A percentile compares a stretch with the other conserved stretches of the same genome.
phyloP scores from a whole-genome alignment of 1,140 invertebrate species.

The Pristionchus pacificus region DNA sequence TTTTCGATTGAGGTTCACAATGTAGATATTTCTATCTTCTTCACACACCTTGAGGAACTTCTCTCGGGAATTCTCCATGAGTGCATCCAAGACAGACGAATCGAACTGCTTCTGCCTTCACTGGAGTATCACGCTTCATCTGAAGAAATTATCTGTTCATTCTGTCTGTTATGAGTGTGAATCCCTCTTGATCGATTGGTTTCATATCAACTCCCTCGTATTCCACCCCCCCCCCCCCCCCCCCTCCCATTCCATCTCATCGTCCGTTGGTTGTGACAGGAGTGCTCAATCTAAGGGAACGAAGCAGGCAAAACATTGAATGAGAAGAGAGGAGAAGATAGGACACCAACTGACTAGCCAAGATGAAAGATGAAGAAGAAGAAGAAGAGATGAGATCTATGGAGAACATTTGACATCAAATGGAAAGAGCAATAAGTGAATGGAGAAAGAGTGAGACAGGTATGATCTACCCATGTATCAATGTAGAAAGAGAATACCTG shows the following conservation, averaged over 20 bases:
- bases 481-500: constrained; percentile 19
- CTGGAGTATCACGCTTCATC: constrained; percentile 40
- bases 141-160: constrained; percentile 16
- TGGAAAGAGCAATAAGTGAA: neutral
- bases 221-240: no score
- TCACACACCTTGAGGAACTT: neutral
- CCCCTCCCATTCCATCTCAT: no score
- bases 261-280: no score
- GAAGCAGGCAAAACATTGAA: constrained; percentile 1
- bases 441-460: neutral
- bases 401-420: neutral
- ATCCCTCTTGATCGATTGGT: neutral
- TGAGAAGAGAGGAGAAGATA: neutral
- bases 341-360: neutral
- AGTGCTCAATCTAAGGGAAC: no score
- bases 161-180: no score
- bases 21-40: no score
- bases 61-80: constrained; percentile 64
- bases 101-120: constrained; percentile 57
- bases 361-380: neutral
- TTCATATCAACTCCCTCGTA: no score
- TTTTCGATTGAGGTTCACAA: neutral
- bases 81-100: constrained; percentile 83
- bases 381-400: neutral
- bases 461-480: neutral